These are phyloP conservation scores for Chalcis sispes DNA, from an alignment of 2,888 invertebrate genomes.

Conservation along the genomic window DNA sequence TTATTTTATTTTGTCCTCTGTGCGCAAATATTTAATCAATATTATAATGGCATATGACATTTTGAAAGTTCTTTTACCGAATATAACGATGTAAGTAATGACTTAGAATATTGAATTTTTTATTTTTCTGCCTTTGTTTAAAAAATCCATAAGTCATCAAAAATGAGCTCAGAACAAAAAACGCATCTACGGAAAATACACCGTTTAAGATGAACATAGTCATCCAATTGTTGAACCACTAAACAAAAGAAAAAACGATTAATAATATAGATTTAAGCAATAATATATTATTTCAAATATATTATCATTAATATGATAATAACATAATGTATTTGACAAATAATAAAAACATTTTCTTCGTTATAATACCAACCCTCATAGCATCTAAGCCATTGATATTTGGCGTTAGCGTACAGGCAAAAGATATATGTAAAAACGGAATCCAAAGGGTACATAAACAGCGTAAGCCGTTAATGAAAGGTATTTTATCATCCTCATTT, in stretches of 20 bases:
- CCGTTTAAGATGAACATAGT: background rate
- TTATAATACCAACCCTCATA: background rate
- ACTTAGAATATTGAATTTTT: background rate
- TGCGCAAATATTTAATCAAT: too few species aligned
- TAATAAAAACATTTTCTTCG: background rate
- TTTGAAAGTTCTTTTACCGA: constrained; percentile 14
- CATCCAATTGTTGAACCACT: constrained; percentile 26
- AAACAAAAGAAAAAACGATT: background rate
- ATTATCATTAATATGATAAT: background rate
- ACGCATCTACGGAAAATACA: constrained; percentile 28
- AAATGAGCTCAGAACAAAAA: constrained; percentile 38
- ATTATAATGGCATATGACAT: too few species aligned
- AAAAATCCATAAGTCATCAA: constrained; percentile 24
- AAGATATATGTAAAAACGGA: constrained; percentile 63
- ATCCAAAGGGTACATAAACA: constrained; percentile 76
- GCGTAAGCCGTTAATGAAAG: constrained; percentile 63
- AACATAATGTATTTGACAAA: background rate
- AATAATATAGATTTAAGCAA: background rate
- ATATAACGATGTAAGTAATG: constrained; percentile 44
- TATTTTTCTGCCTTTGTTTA: constrained; percentile 13
- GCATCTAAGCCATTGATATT: constrained; percentile 8
- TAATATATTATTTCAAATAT: too few species aligned
- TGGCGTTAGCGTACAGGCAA: background rate
- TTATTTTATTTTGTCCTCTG: background rate
- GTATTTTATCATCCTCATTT: background rate